Percentiles rank a stretch among this genome's conserved stretches.
These are phyloP conservation scores for Columba janthina DNA, from an alignment of 2,113 vertebrate genomes.

Conservation along the genomic window DNA sequence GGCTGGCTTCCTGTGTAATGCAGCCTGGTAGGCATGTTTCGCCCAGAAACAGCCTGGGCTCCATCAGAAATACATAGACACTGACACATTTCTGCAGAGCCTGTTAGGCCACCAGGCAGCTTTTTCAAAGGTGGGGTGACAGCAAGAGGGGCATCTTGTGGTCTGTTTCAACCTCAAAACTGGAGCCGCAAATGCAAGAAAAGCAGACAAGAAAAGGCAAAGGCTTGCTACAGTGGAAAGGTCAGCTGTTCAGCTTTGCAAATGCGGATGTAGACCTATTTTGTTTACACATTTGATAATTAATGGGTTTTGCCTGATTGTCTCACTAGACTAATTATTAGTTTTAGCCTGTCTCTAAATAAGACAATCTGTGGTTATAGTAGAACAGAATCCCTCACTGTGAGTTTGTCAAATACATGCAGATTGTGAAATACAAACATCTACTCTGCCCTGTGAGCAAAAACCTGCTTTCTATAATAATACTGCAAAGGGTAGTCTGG, in stretches of 20 bases:
- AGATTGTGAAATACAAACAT: constrained; percentile 12
- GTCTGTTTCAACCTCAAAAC: not conserved
- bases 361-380: not conserved
- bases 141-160: not conserved
- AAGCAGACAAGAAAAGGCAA: not conserved
- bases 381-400: not conserved
- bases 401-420: constrained; percentile 11
- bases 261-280: not conserved
- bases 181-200: not conserved
- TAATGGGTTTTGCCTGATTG: not conserved
- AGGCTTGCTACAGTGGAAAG: not conserved
- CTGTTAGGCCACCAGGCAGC: not conserved
- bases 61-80: not conserved
- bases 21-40: not conserved
- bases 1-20: not conserved
- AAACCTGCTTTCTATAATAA: not conserved
- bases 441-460: not conserved
- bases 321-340: constrained; percentile 7
- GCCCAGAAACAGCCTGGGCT: not conserved
- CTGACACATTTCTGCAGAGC: not conserved
- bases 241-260: not conserved
- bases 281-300: constrained; percentile 29
- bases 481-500: not conserved
- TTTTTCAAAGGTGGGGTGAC: not conserved
- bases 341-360: constrained; percentile 11